Conservation (phyloP, 2,797 vertebrate genomes). For the Hypotaenidia philippensis region DNA sequence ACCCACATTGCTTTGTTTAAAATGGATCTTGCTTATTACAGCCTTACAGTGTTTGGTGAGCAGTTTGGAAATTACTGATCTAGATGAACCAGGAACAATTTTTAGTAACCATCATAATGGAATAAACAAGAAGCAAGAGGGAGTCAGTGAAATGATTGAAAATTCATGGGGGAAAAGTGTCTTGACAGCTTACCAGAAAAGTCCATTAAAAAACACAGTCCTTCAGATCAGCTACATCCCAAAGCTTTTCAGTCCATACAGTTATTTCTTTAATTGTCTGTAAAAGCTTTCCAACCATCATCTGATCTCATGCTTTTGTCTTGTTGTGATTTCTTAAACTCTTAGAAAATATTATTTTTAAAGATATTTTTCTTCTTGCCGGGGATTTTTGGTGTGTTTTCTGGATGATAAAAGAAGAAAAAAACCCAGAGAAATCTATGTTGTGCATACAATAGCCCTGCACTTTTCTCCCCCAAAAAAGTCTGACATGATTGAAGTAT, state of each 20-base stretch:
- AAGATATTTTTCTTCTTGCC: background rate
- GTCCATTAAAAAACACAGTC: constrained; percentile 13
- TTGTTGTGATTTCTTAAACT: background rate
- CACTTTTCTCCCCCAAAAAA: background rate
- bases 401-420: background rate
- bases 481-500: background rate
- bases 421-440: background rate
- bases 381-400: background rate
- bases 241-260: background rate
- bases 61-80: background rate
- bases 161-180: background rate
- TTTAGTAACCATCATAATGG: background rate
- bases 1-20: background rate
- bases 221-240: background rate
- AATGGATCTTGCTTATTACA: background rate
- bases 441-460: background rate
- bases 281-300: background rate
- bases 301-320: background rate
- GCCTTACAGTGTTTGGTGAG: background rate
- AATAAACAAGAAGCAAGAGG: background rate
- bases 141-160: background rate
- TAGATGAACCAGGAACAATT: background rate
- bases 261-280: constrained; percentile 20
- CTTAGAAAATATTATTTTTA: background rate
- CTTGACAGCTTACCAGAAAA: constrained; percentile 46